phyloP scores from a whole-genome alignment of 2,888 invertebrate species.

The Lampropteryx suffumata region DNA sequence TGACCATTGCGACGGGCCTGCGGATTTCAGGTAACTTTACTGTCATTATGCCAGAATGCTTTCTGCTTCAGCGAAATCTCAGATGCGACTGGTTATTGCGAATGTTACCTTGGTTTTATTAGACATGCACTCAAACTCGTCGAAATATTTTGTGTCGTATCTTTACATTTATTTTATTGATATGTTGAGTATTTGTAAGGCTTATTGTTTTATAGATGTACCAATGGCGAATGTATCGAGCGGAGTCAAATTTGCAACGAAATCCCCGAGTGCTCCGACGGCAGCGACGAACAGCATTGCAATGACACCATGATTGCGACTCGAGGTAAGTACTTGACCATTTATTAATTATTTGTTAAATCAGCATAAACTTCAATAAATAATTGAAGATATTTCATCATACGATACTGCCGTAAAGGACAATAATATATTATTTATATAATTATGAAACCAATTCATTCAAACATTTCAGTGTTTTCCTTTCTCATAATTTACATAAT shows the following conservation, averaged over 20 bases:
- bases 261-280: constrained; percentile 80
- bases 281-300: constrained; percentile 81
- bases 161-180: background rate
- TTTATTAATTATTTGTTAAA: too few relatives aligned
- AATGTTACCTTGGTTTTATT: too few relatives aligned
- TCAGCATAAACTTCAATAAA: too few relatives aligned
- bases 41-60: background rate
- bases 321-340: constrained; percentile 45
- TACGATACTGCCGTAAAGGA: too few relatives aligned
- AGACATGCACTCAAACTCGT: too few relatives aligned
- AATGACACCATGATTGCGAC: constrained; percentile 59
- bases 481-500: too few relatives aligned
- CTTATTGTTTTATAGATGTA: constrained; percentile 59
- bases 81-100: constrained; percentile 14
- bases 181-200: background rate
- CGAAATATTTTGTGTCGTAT: too few relatives aligned
- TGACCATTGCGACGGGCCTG: constrained; percentile 55
- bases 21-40: constrained; percentile 67
- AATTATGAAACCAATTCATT: too few relatives aligned
- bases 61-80: constrained; percentile 28
- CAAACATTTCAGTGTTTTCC: too few relatives aligned
- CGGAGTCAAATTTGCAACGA: constrained; percentile 80
- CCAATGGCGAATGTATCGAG: constrained; percentile 75
- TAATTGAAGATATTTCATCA: too few relatives aligned
- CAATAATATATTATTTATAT: too few relatives aligned